Evolutionary conservation across 2,888 invertebrate genomes (phyloP).

Genomic region (Amorpha juglandis): DNA sequence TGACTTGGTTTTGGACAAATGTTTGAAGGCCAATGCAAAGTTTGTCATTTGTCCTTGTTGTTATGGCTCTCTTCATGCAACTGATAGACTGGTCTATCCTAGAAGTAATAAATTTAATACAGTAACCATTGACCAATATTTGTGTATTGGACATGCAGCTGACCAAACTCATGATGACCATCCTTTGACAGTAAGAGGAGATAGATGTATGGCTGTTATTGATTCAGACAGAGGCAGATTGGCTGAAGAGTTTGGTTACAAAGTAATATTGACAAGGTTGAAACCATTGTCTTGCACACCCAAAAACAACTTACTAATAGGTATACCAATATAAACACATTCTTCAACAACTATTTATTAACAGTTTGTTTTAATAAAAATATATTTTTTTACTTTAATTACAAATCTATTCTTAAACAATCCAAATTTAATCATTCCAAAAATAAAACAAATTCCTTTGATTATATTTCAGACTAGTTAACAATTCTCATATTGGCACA

Average conservation of each 20-base stretch:
- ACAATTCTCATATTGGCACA: slow-evolving; percentile 32
- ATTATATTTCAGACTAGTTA: slow-evolving; percentile 30
- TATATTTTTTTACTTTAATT: slow-evolving; percentile 42
- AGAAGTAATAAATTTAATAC: slow-evolving; percentile 86
- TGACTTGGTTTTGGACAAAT: slow-evolving; percentile 94
- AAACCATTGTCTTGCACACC: slow-evolving; percentile 93
- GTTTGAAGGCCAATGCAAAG: slow-evolving; percentile 89
- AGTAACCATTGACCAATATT: slow-evolving; percentile 86
- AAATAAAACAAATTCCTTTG: slow-evolving; percentile 29
- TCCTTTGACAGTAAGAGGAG: slow-evolving; percentile 89
- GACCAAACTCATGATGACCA: slow-evolving; percentile 94
- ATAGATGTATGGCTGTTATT: slow-evolving; percentile 93
- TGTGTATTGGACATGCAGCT: slow-evolving; percentile 94
- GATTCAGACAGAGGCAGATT: slow-evolving; percentile 92
- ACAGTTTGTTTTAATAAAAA: slow-evolving; percentile 47
- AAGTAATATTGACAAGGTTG: slow-evolving; percentile 89
- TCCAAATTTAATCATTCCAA: slow-evolving; percentile 35
- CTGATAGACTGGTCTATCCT: slow-evolving; percentile 92
- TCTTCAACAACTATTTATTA: slow-evolving; percentile 48
- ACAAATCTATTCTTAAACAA: slow-evolving; percentile 39
- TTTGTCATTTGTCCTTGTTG: slow-evolving; percentile 97
- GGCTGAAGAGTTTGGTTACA: slow-evolving; percentile 90
- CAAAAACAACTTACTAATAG: slow-evolving; percentile 94
- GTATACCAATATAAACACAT: slow-evolving; percentile 63
- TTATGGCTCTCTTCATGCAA: slow-evolving; percentile 94